phyloP scores from a whole-genome alignment of 2,888 invertebrate species.

The Hyles lineata region DNA sequence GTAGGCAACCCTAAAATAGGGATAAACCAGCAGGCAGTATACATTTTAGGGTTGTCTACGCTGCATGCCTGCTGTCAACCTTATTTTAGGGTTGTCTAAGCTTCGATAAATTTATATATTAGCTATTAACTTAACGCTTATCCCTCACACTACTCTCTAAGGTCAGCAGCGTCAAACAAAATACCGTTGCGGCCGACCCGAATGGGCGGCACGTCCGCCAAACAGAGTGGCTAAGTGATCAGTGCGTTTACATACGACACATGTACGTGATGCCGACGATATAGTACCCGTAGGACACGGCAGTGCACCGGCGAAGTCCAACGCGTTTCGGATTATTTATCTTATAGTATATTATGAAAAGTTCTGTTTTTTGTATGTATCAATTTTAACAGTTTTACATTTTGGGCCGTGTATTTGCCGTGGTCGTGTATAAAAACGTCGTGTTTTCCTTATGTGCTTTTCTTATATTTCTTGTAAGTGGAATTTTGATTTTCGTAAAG shows the following conservation, averaged over 20 bases:
- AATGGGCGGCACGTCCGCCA: conserved; percentile 72
- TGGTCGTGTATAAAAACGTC: no score
- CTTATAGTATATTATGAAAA: background rate
- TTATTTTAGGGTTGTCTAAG: no score
- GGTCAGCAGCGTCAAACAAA: conserved; percentile 79
- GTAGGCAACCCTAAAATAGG: no score
- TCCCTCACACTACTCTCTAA: conserved; percentile 54
- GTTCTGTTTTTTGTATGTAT: background rate
- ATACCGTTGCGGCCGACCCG: conserved; percentile 82
- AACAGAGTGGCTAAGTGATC: conserved; percentile 78
- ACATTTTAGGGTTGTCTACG: background rate
- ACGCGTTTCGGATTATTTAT: background rate
- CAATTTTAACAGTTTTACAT: no score
- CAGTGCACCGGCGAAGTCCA: background rate
- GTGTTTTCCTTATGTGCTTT: no score
- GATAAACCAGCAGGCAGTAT: no score
- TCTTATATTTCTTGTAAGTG: no score
- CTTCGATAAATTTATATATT: background rate
- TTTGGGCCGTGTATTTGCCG: no score
- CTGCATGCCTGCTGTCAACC: no score
- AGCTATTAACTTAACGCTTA: background rate
- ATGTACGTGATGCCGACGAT: conserved; percentile 48
- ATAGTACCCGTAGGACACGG: background rate
- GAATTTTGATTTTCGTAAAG: no score
- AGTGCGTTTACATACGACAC: conserved; percentile 75